Base-by-base conservation (phyloP, 2,113 vertebrate species). In the Megalops atlanticus region DNA sequence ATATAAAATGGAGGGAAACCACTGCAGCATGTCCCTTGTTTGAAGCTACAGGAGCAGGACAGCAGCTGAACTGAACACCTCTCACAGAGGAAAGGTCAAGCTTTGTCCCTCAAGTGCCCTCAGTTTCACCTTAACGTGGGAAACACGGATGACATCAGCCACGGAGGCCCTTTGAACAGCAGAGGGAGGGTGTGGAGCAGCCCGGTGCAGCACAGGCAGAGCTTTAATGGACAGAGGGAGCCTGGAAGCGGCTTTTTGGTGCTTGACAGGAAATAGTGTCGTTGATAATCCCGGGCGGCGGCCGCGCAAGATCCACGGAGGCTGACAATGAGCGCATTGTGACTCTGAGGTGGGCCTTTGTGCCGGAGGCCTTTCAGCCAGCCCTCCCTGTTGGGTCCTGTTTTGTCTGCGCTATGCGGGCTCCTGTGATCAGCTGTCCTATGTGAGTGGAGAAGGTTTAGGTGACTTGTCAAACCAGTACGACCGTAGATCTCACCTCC, bases 281-380 rank as follows among this genome's bases (percentile, higher is more conserved):
- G 8, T 12, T 40, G 43, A 76, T 43, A 76, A 76, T 49, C 33
- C 40, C 49, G 74, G 43, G 74, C 16, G 41, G 74, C 40, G 43
- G 21, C 74, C 40, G n/a, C 27, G 40, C 31, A 12, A 5, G 74
- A 16, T 33, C 15, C 4, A n/a, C 41, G n/a, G 41, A 35, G 40
- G 31, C 41, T 33, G 74, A 76, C 74, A 76, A 47, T 76, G 43
- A 41, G 5, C 1, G n/a, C 43, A 49, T 76, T 76, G 41, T 76
- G 69, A 1, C 72, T 27, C 38, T 43, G 36, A 21, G 24, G 8
- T 43, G n/a, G n/a, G 72, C n/a, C 18, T 49, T 35, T 76, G 74
- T 33, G 40, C 27, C 7, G 12, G 31, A 3, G 2, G 14, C 14
- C 40, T 76, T 49, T 49, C 2, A 16, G 74, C 41, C 74, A 4